These are phyloP conservation scores for Lontra canadensis DNA, from an alignment of 2,113 vertebrate species.

Conservation along the genomic window DNA sequence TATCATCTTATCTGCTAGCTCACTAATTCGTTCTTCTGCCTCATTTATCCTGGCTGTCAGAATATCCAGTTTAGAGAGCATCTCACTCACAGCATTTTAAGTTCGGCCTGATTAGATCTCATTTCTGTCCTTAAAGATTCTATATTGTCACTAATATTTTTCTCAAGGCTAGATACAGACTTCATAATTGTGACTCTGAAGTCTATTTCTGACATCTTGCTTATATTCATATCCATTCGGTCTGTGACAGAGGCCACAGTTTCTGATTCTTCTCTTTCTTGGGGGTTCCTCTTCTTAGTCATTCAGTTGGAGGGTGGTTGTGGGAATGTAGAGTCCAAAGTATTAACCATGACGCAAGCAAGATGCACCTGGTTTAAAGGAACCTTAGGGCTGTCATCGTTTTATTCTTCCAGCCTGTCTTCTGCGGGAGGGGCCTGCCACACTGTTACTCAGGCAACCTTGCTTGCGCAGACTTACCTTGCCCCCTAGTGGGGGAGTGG, in stretches of 20 bases:
- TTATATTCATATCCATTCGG: background rate
- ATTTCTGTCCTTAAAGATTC: background rate
- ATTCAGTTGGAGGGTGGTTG: background rate
- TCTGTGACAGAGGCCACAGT: background rate
- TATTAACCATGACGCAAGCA: background rate
- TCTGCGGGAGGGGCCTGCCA: background rate
- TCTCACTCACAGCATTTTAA: background rate
- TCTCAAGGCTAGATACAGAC: background rate
- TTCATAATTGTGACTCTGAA: background rate
- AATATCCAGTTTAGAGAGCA: background rate
- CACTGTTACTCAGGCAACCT: background rate
- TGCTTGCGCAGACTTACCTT: background rate
- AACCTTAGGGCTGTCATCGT: background rate
- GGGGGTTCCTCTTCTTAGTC: background rate
- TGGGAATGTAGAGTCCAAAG: background rate
- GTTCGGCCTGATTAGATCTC: background rate
- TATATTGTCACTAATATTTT: background rate
- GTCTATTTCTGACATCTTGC: background rate
- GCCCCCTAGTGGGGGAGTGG: fast-evolving
- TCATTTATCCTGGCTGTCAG: background rate
- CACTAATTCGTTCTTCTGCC: background rate
- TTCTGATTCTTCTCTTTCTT: background rate
- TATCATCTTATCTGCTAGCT: background rate
- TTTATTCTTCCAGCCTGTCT: background rate
- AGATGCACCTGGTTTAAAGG: background rate